Evolutionary conservation across 23 tunicate species (phyloP), one percentile per base, ranked within the genome.

Genomic region (Corella eumyota): DNA sequence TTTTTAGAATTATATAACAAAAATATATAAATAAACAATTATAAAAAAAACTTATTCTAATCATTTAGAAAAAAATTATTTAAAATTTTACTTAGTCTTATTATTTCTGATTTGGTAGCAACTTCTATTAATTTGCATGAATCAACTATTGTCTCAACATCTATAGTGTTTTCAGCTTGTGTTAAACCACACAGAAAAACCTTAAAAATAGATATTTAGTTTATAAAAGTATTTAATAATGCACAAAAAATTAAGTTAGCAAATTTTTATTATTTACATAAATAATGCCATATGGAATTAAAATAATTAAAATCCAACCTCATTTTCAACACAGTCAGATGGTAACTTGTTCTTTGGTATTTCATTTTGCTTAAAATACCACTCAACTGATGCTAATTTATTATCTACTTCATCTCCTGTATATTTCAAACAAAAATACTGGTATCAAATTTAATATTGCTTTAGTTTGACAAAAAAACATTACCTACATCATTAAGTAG

Each of bases 301-400:
- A 19, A 52, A 6, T 6, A 52, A 21, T n/a, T 6, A 13, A 19
- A 13, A 52, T 32, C 11, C 15, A 36, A 78, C 76, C 69, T 72
- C 90, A 52, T 80, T 70, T 6, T 46, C 4, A 47, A 36, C 57
- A 4, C 24, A 63, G 5, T 47, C 33, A 6, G 0, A 13, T 40
- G 79, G 78, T 1, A 72, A 36, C 38, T 51, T 66, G 30, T 25
- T 34, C 49, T 44, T 48, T 0, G 90, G 79, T 30, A 80, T 64
- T 58, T 80, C 90, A 36, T 58, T 19, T 34, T 33, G 65, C 25
- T 32, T 45, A 44, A 64, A 80, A 49, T 60, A 80, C 90, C 90
- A 80, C 17, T 49, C 36, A 20, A 80, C 76, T 31, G 30, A 45
- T 30, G 90, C 90, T 65, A 5, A 57, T 48, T 57, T 75, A 45